A percentile compares a stretch with the other conserved stretches of the same genome.
Evolutionary conservation across 2,797 vertebrate genomes (phyloP).

Genomic region (Enteromius thamalakanensis): DNA sequence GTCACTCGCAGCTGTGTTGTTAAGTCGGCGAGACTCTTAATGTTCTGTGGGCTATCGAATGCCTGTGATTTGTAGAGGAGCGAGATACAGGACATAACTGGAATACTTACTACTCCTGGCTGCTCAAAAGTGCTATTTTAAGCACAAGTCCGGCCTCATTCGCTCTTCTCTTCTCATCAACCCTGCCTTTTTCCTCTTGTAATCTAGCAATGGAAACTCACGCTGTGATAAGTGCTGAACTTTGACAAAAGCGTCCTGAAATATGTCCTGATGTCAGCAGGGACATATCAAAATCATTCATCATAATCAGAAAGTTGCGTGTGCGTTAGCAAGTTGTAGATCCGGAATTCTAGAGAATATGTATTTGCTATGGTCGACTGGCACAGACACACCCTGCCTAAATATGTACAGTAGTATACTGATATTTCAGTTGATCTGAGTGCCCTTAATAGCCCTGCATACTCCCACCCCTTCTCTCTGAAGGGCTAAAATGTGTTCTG

Average conservation of each 20-base stretch:
- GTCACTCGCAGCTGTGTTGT: neutral
- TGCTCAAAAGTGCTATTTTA: slow-evolving; percentile 49
- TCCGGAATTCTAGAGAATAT: slow-evolving; percentile 17
- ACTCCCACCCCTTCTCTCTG: neutral
- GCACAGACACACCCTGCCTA: slow-evolving; percentile 1
- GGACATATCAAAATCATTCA: slow-evolving; percentile 51
- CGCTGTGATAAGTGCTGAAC: slow-evolving; percentile 56
- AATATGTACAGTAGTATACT: slow-evolving; percentile 4
- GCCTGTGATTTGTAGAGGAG: slow-evolving; percentile 35
- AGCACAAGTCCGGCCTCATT: slow-evolving; percentile 29
- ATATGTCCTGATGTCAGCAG: slow-evolving; percentile 20
- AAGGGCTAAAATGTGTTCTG: slow-evolving; percentile 26
- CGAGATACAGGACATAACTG: slow-evolving; percentile 28
- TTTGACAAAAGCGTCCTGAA: slow-evolving; percentile 48
- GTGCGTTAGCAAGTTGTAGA: slow-evolving; percentile 55
- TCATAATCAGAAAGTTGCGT: slow-evolving; percentile 62
- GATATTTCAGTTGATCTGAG: slow-evolving; percentile 6
- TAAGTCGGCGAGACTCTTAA: slow-evolving; percentile 1
- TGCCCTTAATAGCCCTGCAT: slow-evolving; percentile 5
- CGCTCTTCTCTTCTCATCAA: neutral
- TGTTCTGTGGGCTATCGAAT: slow-evolving; percentile 4
- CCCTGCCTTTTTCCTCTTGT: slow-evolving; percentile 12
- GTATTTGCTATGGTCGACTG: neutral
- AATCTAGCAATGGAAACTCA: slow-evolving; percentile 36
- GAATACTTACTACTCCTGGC: slow-evolving; percentile 15